Base-by-base conservation (phyloP, 2,113 vertebrate species). In the Leptocoma aspasia region DNA sequence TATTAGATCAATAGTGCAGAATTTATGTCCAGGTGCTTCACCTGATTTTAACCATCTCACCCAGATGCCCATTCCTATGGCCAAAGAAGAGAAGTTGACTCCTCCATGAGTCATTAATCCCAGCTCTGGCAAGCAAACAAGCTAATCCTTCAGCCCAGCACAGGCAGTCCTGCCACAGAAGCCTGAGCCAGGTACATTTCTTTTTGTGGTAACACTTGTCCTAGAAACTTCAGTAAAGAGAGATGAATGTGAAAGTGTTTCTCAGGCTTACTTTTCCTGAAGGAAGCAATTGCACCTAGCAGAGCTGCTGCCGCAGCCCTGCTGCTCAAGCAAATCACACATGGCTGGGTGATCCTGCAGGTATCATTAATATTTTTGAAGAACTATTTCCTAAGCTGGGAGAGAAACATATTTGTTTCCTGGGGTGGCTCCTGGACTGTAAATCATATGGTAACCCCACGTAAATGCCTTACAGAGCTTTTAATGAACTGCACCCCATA, bases 401-500 rank as follows among this genome's bases (percentile, higher is more conserved):
- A 94, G 60, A 75, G 75, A 92, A 92, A 76, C 39, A 61, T 77
- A 54, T 89, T 70, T 83, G 79, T 82, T 87, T 63, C 64, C 75
- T 91, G 28, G 45, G 31, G 28, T 84, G 42, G 72, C 82, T 82
- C 90, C 42, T 87, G 59, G 45, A 35, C 66, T 85, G 71, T 96
- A 92, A 97, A 97, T 97, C 90, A 89, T 83, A 54, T 68, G 31
- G 68, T 44, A 90, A 81, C 23, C 89, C 91, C 82, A 91, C 0
- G 5, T 96, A 97, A 97, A 95, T 95, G 65, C 54, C 73, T 59
- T 89, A 52, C 41, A 93, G 83, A 92, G 26, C n/a, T 95, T 96
- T 97, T 96, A 98, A 97, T 96, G 94, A 97, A 97, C 95, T 82
- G 75, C 85, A 73, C 68, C 83, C 78, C 68, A 82, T 87, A 98